These are phyloP conservation scores for Prenolepis imparis DNA, from an alignment of 2,888 invertebrate genomes.

Conservation along the genomic window DNA sequence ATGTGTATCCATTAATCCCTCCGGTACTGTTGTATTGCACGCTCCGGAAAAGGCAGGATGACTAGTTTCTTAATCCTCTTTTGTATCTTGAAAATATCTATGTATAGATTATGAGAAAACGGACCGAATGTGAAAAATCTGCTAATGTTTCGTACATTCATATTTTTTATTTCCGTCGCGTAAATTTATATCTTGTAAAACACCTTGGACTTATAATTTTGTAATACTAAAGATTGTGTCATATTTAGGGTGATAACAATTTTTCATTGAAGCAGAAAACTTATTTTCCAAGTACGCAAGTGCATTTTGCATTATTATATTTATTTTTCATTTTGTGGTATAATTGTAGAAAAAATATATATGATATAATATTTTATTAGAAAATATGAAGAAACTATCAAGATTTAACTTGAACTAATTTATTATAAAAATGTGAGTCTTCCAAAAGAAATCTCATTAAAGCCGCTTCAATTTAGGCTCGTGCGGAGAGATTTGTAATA, in stretches of 20 bases:
- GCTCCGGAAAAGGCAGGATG: constrained; percentile 61
- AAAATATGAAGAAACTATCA: neutral
- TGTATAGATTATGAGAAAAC: neutral
- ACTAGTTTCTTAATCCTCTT: constrained; percentile 57
- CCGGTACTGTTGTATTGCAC: constrained; percentile 59
- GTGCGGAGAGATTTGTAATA: neutral
- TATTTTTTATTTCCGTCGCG: neutral
- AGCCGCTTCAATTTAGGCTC: neutral
- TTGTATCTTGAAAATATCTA: neutral
- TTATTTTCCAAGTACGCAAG: neutral
- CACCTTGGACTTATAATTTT: neutral
- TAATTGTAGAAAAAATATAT: neutral
- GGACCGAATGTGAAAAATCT: neutral
- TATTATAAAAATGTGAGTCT: neutral
- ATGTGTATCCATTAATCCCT: constrained; percentile 69
- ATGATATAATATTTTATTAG: neutral
- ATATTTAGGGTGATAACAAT: neutral
- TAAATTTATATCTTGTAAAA: neutral
- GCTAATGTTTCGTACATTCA: neutral
- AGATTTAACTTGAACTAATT: neutral
- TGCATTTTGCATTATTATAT: neutral
- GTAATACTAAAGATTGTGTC: neutral
- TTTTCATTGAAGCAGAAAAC: neutral
- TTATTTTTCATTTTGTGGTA: neutral
- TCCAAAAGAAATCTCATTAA: neutral